A percentile compares a stretch with the other conserved stretches of the same genome.
Conservation (phyloP, 2,797 vertebrate species). For the Erpetoichthys calabaricus region DNA sequence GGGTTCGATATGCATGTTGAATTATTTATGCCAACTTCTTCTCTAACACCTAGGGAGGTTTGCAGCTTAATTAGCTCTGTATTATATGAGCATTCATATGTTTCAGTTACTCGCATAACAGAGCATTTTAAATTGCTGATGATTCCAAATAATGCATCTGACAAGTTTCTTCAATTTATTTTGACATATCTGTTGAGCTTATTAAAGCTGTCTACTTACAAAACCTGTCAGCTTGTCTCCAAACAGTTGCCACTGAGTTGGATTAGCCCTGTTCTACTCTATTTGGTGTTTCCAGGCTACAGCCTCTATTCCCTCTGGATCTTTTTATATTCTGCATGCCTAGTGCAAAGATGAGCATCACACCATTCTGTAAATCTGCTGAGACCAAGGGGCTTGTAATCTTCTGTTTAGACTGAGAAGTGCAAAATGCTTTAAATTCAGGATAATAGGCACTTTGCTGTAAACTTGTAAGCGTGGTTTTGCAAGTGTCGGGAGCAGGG, state of each 20-base stretch:
- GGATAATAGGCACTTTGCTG: conserved; percentile 12
- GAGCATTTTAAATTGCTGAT: background rate
- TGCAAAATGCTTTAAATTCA: conserved; percentile 13
- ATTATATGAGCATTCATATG: too few relatives aligned
- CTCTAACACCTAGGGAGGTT: too few relatives aligned
- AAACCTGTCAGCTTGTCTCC: background rate
- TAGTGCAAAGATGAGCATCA: conserved; percentile 10
- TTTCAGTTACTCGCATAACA: background rate
- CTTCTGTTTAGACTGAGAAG: conserved; percentile 10
- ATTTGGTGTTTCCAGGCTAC: background rate
- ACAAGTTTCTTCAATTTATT: background rate
- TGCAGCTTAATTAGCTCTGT: too few relatives aligned
- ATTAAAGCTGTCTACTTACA: too few relatives aligned
- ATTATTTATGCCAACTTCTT: too few relatives aligned
- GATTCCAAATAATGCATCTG: background rate
- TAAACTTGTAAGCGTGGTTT: conserved; percentile 10
- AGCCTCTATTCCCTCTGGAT: background rate
- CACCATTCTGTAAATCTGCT: conserved; percentile 13
- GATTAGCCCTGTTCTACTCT: background rate
- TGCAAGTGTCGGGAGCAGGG: conserved; percentile 5
- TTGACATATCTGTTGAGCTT: too few relatives aligned
- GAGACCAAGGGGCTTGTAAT: conserved; percentile 17
- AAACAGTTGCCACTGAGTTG: background rate
- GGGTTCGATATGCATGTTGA: too few relatives aligned
- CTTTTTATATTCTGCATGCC: background rate